phyloP scores from a whole-genome alignment of 2,113 vertebrate genomes.

The Nansenia antarctica region DNA sequence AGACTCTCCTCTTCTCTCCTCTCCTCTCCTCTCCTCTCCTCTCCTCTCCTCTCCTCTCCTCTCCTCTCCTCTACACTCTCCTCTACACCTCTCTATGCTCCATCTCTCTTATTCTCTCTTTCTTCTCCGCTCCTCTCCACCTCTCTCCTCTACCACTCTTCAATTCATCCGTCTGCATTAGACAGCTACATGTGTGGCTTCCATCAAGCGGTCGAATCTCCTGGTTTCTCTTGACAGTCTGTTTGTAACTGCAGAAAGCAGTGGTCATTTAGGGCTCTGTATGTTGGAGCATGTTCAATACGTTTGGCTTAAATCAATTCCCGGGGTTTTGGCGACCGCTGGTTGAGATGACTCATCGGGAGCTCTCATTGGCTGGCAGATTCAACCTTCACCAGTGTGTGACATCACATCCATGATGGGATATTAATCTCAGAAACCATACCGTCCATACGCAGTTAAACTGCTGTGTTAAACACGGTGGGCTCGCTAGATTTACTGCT shows the following conservation, averaged over 20 bases:
- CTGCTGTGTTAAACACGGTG: background rate
- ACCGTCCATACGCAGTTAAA: slow-evolving; percentile 40
- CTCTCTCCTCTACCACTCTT: background rate
- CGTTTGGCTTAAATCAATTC: background rate
- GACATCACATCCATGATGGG: slow-evolving; percentile 55
- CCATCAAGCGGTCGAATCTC: background rate
- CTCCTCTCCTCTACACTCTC: too few species aligned
- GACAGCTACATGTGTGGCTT: background rate
- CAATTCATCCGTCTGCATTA: background rate
- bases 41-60: too few species aligned
- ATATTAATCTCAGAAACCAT: slow-evolving; percentile 49
- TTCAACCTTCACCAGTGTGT: slow-evolving; percentile 40
- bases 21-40: too few species aligned
- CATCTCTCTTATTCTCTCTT: too few species aligned
- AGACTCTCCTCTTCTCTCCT: too few species aligned
- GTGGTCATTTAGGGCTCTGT: background rate
- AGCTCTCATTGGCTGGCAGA: slow-evolving; percentile 43
- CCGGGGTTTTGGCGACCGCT: background rate
- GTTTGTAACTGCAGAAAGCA: background rate
- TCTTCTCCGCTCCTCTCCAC: too few species aligned
- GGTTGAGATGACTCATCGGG: slow-evolving; percentile 46
- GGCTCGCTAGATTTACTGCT: background rate
- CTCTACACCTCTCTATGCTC: too few species aligned
- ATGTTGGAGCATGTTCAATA: background rate
- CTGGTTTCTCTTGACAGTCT: background rate